These are phyloP conservation scores for Echeneis naucrates DNA, from an alignment of 2,797 vertebrate genomes.

Conservation along the genomic window DNA sequence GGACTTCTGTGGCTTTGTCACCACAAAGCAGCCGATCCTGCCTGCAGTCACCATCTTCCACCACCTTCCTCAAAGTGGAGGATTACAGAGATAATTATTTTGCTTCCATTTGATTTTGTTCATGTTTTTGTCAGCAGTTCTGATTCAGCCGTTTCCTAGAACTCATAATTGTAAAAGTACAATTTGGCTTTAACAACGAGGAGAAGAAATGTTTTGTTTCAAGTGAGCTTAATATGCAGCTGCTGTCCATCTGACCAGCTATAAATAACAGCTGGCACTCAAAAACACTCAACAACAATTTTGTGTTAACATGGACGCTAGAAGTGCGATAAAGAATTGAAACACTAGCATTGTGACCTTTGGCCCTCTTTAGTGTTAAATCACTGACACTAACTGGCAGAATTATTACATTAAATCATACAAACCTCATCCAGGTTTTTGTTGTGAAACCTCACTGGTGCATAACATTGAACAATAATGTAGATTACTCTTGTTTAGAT, in stretches of 20 bases:
- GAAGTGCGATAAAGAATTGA: neutral
- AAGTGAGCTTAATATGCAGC: neutral
- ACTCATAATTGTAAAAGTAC: neutral
- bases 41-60: no score
- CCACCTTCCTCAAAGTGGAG: no score
- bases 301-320: neutral
- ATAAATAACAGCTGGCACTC: neutral
- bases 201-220: neutral
- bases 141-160: neutral
- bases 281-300: neutral
- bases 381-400: slow-evolving; percentile 36
- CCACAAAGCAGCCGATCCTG: no score
- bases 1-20: no score
- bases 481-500: no score
- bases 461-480: no score
- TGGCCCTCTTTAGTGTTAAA: slow-evolving; percentile 29
- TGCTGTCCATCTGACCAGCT: slow-evolving; percentile 5
- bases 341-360: neutral
- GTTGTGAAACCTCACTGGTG: no score
- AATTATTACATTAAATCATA: no score
- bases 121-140: neutral
- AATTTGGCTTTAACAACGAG: neutral
- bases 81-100: no score
- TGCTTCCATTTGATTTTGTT: no score
- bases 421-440: no score